Base-by-base conservation (phyloP, 2,888 invertebrate genomes). In the Cerastis rubricosa region DNA sequence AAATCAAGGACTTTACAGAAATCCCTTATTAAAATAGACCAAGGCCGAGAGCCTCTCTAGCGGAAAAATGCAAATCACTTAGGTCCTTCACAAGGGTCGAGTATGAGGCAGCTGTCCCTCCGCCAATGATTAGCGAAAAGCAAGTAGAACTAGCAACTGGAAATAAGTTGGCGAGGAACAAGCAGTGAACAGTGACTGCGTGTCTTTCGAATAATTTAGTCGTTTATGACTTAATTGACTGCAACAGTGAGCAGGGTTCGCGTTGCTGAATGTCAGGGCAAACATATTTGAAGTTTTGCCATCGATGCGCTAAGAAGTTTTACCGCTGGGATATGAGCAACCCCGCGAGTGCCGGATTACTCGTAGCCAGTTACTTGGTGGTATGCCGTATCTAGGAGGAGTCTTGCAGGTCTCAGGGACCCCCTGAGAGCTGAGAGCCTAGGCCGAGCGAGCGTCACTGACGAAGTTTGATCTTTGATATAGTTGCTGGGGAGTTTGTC, bases 61-160 rank as follows among this genome's bases (percentile, higher is more conserved):
- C 11, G 47, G 45, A 83, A 85, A 76, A 85, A 85, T 83, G 71
- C 73, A 83, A 85, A 85, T 85, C 49, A 65, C 25, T 71, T 61
- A 68, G 64, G 43, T 71, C 49, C 76, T 85, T 51, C 51, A 54
- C 45, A 45, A 57, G 22, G 51, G 40, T 43, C 67, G 35, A 69
- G 19, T 69, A 61, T 67, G 5, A 74, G 19, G 61, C 35, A 19
- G 4, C 29, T 19, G 35, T 61, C 19, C 9, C 61, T 35, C 1
- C n/a, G 43, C n/a, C 17, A 17, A 43, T n/a, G 17, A 63, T n/a
- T 2, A 40, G 63, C 40, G n/a, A n/a, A 8, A 43, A 14, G 40
- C 8, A 7, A 43, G 43, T 35, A 40, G 2, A n/a, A n/a, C 40
- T 64, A 43, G 4, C n/a, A n/a, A n/a, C n/a, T n/a, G n/a, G n/a